Evolutionary conservation across 1,140 invertebrate species (phyloP), one percentile per base, ranked within the genome.

Genomic region (Cepaea nemoralis): DNA sequence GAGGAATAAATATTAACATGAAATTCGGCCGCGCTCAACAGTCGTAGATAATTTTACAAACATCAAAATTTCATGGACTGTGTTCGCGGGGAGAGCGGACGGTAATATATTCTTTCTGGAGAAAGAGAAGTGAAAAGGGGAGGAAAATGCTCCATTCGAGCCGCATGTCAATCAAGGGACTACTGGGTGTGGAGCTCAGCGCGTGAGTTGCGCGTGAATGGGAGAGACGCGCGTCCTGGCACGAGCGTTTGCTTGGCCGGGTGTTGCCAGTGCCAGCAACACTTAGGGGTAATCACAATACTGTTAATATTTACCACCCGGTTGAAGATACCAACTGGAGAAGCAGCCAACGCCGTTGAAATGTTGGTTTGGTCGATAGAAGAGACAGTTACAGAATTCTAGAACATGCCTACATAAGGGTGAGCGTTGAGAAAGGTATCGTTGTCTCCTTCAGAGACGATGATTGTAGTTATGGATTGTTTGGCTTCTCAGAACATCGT

Each of bases 1-100:
- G 50, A 6, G 6, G 39, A 80, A 71, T 80, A 80, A 80, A 80
- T 71, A 80, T 69, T 31, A 31, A 31, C 39, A 80, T 40, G 33
- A 66, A 78, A 67, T 14, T 8, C 37, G 14, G 8, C 16, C 39
- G 31, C 70, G 67, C 22, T 2, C 37, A 19, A 12, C 76, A 66
- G 1, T n/a, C 77, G 66, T 31, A 10, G 27, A 48, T 33, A 45
- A 48, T 80, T 80, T 80, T 67, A 80, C 12, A 55, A 6, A 42
- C 77, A 80, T 80, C 39, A 80, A 80, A 80, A 42, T 80, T 80
- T 80, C 77, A 80, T 80, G 67, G 75, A 77, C 3, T 50, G n/a
- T 10, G 33, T 77, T 33, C 19, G 75, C 50, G 12, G 31, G n/a
- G 8, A 74, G 31, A 42, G 71, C 16, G n/a, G 45, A 48, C 19